A percentile compares a stretch with the other conserved stretches of the same genome.
Evolutionary conservation across 2,888 invertebrate genomes (phyloP).

Genomic region (Erebia aethiops): DNA sequence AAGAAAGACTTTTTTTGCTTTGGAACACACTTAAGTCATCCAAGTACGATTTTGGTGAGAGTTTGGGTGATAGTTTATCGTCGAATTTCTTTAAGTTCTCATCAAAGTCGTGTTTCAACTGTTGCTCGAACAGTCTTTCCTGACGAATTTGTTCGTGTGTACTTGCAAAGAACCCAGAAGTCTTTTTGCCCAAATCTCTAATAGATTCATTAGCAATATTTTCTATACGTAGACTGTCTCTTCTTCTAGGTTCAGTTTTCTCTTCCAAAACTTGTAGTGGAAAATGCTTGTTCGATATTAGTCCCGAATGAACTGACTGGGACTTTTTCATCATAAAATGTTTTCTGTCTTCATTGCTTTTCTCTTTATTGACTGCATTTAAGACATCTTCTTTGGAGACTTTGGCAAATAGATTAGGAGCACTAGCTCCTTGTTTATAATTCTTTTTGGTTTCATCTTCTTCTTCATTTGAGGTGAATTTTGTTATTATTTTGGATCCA

Average conservation of each 20-base stretch:
- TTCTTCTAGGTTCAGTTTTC: constrained; percentile 67
- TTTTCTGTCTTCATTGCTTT: constrained; percentile 55
- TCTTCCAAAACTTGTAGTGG: constrained; percentile 81
- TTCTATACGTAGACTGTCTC: constrained; percentile 65
- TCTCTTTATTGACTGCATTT: constrained; percentile 49
- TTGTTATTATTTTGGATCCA: constrained; percentile 73
- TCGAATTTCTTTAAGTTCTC: constrained; percentile 69
- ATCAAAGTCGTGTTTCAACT: constrained; percentile 75
- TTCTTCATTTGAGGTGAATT: constrained; percentile 64
- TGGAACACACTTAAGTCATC: constrained; percentile 67
- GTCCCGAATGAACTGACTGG: constrained; percentile 71
- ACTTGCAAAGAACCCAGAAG: constrained; percentile 85
- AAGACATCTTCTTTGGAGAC: constrained; percentile 58
- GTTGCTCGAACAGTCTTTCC: constrained; percentile 80
- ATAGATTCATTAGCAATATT: constrained; percentile 68
- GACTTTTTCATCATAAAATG: constrained; percentile 74
- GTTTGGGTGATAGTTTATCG: constrained; percentile 52
- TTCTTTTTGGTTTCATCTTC: constrained; percentile 62
- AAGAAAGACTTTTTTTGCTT: constrained; percentile 64
- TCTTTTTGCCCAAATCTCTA: constrained; percentile 59
- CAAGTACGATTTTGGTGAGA: constrained; percentile 51
- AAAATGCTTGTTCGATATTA: constrained; percentile 64
- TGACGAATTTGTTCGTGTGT: constrained; percentile 87
- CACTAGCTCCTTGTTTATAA: constrained; percentile 66
- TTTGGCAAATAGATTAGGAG: constrained; percentile 74